Percentiles rank a stretch among this genome's conserved stretches.
Evolutionary conservation across 2,888 invertebrate genomes (phyloP).

Genomic region (Drosophila meridionalis): DNA sequence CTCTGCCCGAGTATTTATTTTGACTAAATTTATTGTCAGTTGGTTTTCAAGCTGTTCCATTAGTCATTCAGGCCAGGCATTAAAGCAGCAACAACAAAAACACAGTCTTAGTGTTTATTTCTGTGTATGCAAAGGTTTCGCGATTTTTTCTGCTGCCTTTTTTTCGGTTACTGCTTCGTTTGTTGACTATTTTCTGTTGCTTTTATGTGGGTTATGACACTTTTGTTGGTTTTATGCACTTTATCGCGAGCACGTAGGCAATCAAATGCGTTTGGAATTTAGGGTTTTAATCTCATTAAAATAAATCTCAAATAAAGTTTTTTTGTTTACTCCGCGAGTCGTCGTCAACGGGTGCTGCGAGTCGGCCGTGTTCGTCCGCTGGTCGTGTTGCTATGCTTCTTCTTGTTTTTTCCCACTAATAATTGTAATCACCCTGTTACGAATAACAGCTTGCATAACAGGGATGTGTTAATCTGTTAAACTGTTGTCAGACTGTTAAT

Average conservation of each 20-base stretch:
- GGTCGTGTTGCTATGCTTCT: constrained; percentile 45
- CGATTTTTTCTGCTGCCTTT: constrained; percentile 22
- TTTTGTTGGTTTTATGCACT: constrained; percentile 35
- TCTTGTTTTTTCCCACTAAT: constrained; percentile 23
- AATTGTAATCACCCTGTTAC: constrained; percentile 45
- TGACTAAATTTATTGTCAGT: constrained; percentile 39
- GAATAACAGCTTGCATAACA: constrained; percentile 43
- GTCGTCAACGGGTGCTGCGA: constrained; percentile 43
- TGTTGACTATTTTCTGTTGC: constrained; percentile 17
- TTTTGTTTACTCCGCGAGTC: constrained; percentile 61
- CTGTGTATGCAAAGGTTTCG: constrained; percentile 45
- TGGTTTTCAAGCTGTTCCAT: constrained; percentile 43
- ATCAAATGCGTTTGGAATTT: constrained; percentile 32
- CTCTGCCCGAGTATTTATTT: constrained; percentile 42
- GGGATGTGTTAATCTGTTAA: constrained; percentile 15
- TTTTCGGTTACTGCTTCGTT: constrained; percentile 30
- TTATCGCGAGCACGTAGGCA: constrained; percentile 42
- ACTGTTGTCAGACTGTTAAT: constrained; percentile 14
- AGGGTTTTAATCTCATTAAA: constrained; percentile 61
- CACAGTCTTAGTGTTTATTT: constrained; percentile 45
- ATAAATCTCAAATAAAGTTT: constrained; percentile 48
- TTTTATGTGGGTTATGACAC: constrained; percentile 34
- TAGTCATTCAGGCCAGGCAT: constrained; percentile 69
- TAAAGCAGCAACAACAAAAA: neutral
- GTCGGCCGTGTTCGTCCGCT: constrained; percentile 44